Conservation (phyloP, 2,888 invertebrate genomes). For the Tridacna crocea region DNA sequence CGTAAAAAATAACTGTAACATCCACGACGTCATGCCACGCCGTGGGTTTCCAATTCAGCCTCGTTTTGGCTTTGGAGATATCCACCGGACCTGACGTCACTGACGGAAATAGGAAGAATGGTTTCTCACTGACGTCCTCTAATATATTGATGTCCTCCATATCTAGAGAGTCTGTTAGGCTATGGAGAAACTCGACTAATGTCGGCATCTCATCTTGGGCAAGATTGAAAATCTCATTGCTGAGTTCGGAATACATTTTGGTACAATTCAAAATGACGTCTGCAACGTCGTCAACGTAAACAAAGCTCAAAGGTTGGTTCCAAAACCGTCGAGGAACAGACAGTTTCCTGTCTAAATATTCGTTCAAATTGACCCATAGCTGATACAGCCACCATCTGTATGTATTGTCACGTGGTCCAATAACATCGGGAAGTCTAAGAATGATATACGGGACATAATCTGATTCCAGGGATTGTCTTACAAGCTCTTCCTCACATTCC, state of each 20-base stretch:
- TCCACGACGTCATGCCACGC: slow-evolving; percentile 78
- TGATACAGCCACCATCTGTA: slow-evolving; percentile 85
- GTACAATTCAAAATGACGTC: slow-evolving; percentile 76
- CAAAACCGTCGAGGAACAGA: slow-evolving; percentile 78
- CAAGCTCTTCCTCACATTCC: slow-evolving; percentile 83
- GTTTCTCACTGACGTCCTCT: slow-evolving; percentile 61
- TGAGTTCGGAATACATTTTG: slow-evolving; percentile 43
- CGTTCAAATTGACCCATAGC: slow-evolving; percentile 83
- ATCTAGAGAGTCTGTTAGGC: slow-evolving; percentile 68
- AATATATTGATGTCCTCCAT: slow-evolving; percentile 57
- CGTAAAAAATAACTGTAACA: slow-evolving; percentile 83
- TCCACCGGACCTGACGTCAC: slow-evolving; percentile 83
- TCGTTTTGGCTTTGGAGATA: slow-evolving; percentile 80
- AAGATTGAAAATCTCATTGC: slow-evolving; percentile 83
- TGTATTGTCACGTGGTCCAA: slow-evolving; percentile 85
- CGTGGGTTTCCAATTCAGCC: slow-evolving; percentile 83
- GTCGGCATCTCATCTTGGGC: slow-evolving; percentile 82
- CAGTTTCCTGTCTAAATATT: slow-evolving; percentile 75
- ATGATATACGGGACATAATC: slow-evolving; percentile 81
- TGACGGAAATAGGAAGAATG: slow-evolving; percentile 83
- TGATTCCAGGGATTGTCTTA: slow-evolving; percentile 66
- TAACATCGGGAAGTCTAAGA: slow-evolving; percentile 85
- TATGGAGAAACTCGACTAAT: slow-evolving; percentile 77
- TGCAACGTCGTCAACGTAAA: slow-evolving; percentile 84
- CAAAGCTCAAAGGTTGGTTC: slow-evolving; percentile 82